phyloP scores from a whole-genome alignment of 2,113 vertebrate genomes.

The Protobothrops mucrosquamatus region DNA sequence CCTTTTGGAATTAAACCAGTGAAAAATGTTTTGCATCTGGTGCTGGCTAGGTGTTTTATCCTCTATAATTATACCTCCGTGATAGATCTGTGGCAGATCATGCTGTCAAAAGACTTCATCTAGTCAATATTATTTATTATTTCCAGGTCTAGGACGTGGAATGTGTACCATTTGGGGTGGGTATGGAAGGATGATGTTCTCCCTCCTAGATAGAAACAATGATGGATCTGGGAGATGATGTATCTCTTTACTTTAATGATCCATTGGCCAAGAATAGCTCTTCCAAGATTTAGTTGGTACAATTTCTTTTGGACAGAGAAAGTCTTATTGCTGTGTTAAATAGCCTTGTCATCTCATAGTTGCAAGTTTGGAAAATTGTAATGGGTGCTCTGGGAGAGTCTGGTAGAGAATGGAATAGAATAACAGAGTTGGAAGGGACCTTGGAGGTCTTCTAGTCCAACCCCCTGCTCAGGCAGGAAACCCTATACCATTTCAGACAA shows the following conservation, averaged over 20 bases:
- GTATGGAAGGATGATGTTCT: not conserved
- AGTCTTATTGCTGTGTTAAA: not conserved
- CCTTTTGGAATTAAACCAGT: slow-evolving; percentile 31
- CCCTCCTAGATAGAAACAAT: not conserved
- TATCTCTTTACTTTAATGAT: not conserved
- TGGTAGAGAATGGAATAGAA: too few relatives aligned
- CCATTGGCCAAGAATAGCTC: not conserved
- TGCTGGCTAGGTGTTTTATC: slow-evolving; percentile 23
- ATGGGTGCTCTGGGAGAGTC: too few relatives aligned
- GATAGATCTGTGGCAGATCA: slow-evolving; percentile 22
- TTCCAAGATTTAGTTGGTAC: not conserved
- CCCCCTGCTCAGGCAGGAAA: too few relatives aligned
- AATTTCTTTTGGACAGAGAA: not conserved
- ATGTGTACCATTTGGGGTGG: not conserved
- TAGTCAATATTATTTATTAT: not conserved
- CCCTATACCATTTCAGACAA: too few relatives aligned
- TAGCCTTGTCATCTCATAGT: not conserved
- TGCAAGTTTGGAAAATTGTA: too few relatives aligned
- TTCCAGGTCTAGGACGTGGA: not conserved
- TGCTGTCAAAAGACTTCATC: slow-evolving; percentile 1
- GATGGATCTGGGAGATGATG: not conserved
- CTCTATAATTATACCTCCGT: slow-evolving; percentile 27
- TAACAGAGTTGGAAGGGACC: too few relatives aligned
- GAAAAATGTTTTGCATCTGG: slow-evolving; percentile 37
- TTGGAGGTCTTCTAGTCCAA: too few relatives aligned